Evolutionary conservation across 2,888 invertebrate genomes (phyloP).

Genomic region (Atrina japonica): DNA sequence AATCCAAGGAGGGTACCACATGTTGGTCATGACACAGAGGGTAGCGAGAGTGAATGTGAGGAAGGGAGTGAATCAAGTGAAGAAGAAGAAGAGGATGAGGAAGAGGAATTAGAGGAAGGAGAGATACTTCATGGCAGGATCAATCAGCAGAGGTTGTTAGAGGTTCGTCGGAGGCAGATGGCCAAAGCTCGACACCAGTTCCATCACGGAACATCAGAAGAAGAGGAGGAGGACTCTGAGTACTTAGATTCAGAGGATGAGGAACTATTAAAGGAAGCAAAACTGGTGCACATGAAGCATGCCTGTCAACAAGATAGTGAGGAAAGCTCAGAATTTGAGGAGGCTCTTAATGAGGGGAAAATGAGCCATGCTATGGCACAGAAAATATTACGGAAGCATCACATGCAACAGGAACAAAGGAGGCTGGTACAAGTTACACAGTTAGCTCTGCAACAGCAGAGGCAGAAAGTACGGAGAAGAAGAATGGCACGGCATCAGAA

Average conservation of each 20-base stretch:
- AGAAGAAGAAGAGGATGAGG: conserved; percentile 64
- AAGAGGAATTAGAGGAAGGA: conserved; percentile 58
- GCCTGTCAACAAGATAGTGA: conserved; percentile 58
- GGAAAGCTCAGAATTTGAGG: conserved; percentile 71
- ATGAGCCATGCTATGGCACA: conserved; percentile 51
- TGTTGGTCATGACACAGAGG: conserved; percentile 55
- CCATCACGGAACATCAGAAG: conserved; percentile 57
- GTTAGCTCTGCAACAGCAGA: conserved; percentile 39
- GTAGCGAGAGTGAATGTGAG: conserved; percentile 70
- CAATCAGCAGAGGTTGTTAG: conserved; percentile 31
- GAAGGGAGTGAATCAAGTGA: conserved; percentile 74
- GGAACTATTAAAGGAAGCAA: conserved; percentile 63
- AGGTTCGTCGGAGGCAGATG: conserved; percentile 23
- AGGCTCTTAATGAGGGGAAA: conserved; percentile 56
- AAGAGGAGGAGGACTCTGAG: conserved; percentile 72
- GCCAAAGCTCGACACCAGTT: conserved; percentile 39
- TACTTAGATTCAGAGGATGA: conserved; percentile 71
- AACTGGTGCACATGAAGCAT: conserved; percentile 52
- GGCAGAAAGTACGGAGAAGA: conserved; percentile 13
- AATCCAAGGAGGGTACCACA: conserved; percentile 54
- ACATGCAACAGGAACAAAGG: conserved; percentile 53
- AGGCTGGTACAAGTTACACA: conserved; percentile 54
- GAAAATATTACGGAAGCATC: conserved; percentile 51
- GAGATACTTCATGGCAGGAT: conserved; percentile 31
- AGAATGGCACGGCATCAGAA: conserved; percentile 22